phyloP scores from a whole-genome alignment of 2,113 vertebrate genomes.

The Phyllopteryx taeniolatus region DNA sequence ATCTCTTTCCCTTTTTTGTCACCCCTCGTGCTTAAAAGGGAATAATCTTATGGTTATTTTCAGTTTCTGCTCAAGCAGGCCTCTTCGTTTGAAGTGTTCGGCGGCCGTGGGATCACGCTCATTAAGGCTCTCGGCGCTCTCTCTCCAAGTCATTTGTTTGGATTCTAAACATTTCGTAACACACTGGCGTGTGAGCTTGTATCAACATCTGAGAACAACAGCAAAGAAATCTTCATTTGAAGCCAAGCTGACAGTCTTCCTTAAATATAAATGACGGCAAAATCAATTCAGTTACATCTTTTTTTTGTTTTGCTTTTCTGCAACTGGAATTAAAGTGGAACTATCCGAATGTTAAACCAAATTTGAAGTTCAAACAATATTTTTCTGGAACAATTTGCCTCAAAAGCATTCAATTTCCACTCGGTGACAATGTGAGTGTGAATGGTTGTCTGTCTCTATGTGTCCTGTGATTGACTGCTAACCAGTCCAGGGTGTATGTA shows the following conservation, averaged over 20 bases:
- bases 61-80: constrained; percentile 48
- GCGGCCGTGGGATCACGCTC: constrained; percentile 62
- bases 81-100: constrained; percentile 63
- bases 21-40: constrained; percentile 24
- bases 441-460: too few relatives aligned
- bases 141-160: constrained; percentile 58
- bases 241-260: constrained; percentile 28
- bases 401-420: too few relatives aligned
- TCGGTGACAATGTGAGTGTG: too few relatives aligned
- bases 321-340: constrained; percentile 35
- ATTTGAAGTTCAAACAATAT: constrained; percentile 49
- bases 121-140: constrained; percentile 55
- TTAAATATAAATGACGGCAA: constrained; percentile 58
- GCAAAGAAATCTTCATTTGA: constrained; percentile 51
- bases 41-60: neutral
- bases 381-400: constrained; percentile 5
- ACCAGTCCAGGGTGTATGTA: too few relatives aligned
- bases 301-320: constrained; percentile 39
- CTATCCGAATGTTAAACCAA: neutral
- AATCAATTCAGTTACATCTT: constrained; percentile 48
- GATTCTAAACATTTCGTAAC: constrained; percentile 56
- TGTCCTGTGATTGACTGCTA: too few relatives aligned
- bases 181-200: constrained; percentile 53
- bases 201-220: constrained; percentile 50
- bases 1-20: constrained; percentile 27